Percentiles rank a stretch among this genome's conserved stretches.
These are phyloP conservation scores for Aelia acuminata DNA, from an alignment of 2,888 invertebrate genomes.

Conservation along the genomic window DNA sequence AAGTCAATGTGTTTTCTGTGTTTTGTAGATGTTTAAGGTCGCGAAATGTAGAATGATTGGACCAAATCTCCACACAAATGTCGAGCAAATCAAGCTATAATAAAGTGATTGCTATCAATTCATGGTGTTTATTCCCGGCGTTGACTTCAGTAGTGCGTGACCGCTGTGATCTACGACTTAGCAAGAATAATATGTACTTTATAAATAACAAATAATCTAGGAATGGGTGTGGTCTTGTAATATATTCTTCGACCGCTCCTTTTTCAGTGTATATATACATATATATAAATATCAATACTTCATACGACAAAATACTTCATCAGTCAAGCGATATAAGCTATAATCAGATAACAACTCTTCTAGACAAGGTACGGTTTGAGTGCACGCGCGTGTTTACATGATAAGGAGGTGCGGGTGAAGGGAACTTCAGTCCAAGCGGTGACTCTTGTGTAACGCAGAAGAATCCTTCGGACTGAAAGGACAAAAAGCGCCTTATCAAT, in stretches of 20 bases:
- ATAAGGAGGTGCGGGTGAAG: not conserved
- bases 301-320: not conserved
- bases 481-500: slow-evolving; percentile 33
- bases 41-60: no score
- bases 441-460: not conserved
- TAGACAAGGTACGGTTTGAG: not conserved
- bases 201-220: not conserved
- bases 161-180: not conserved
- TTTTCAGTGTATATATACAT: not conserved
- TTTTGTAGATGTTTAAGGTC: no score
- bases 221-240: not conserved
- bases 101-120: not conserved
- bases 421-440: not conserved
- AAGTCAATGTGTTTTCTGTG: no score
- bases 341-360: not conserved
- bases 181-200: not conserved
- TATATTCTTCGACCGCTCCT: not conserved
- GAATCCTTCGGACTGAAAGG: not conserved
- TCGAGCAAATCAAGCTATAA: no score
- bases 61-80: no score
- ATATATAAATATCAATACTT: not conserved
- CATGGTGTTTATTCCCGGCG: not conserved
- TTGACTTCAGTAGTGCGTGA: not conserved
- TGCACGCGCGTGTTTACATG: not conserved
- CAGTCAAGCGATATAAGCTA: not conserved